Evolutionary conservation across 2,113 vertebrate genomes (phyloP).

Genomic region (Muntiacus muntjak): DNA sequence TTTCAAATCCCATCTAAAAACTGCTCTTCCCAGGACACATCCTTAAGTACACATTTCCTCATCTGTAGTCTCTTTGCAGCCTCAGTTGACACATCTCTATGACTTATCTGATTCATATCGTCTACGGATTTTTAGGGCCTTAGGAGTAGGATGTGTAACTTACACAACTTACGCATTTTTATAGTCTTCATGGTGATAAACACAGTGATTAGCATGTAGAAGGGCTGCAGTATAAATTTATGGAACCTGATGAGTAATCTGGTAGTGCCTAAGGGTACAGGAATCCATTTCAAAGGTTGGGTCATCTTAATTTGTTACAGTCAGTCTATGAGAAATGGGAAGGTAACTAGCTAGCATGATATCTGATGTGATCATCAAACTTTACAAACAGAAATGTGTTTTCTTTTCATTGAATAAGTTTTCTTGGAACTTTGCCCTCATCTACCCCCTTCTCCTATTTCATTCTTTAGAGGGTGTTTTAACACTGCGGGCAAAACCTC

Average conservation of each 20-base stretch:
- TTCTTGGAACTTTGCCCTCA: background rate
- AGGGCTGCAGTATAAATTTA: background rate
- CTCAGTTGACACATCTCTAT: background rate
- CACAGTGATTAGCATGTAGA: background rate
- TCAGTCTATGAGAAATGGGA: background rate
- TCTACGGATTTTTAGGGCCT: background rate
- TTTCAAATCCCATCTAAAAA: background rate
- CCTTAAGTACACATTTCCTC: background rate
- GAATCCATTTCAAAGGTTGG: background rate
- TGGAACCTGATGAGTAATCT: background rate
- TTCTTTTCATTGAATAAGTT: background rate
- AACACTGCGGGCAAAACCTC: constrained; percentile 93
- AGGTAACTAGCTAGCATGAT: background rate
- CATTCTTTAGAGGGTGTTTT: constrained; percentile 93
- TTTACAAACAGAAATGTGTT: background rate
- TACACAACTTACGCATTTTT: background rate
- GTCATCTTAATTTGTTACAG: background rate
- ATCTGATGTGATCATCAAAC: background rate
- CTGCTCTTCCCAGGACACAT: background rate
- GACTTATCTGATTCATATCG: background rate
- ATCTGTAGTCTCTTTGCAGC: background rate
- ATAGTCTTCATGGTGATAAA: background rate
- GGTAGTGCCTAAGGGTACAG: background rate
- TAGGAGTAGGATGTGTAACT: background rate
- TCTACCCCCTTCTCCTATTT: background rate